Base-by-base conservation (phyloP, 2,888 invertebrate species). In the Troides oblongomaculatus region DNA sequence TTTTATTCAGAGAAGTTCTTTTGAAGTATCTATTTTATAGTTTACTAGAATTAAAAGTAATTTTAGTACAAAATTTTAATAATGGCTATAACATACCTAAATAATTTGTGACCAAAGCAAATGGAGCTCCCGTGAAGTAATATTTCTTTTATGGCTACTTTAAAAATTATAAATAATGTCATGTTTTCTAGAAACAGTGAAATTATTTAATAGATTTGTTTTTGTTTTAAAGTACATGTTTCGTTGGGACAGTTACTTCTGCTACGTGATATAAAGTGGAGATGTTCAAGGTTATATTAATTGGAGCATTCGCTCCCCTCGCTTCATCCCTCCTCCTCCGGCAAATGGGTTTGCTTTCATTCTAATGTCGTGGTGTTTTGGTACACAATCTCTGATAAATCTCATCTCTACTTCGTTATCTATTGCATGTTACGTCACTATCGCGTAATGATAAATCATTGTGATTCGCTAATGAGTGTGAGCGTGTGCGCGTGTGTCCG, bases 311-410 rank as follows among this genome's bases (percentile, higher is more conserved):
- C 64, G 66, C 79, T 80, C 78, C 77, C 74, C 72, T 78, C 79
- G 79, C 87, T 86, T 87, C 84, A 76, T 79, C 82, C 81, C 83
- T 78, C 79, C 78, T 74, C 79, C 81, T 81, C 80, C 77, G 78
- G 82, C 84, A 84, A 79, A 81, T 84, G 89, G 89, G 86, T 84
- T 84, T 82, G 87, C 89, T 90, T 87, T 87, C 86, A 88, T 87
- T 84, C 74, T 81, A 84, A 84, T 81, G 81, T 84, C 82, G 80
- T 83, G 88, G 86, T 86, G 82, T 88, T 87, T 84, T 78, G 86
- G 85, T 87, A 81, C 85, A 84, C 80, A 77, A 80, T 75, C 78
- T 81, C 79, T 80, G 78, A 80, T 79, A 76, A 77, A 78, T 78
- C 81, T 83, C 83, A 84, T 81, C 76, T 80, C 75, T 78, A 23